A percentile compares a stretch with the other conserved stretches of the same genome.
Conservation (phyloP, 2,888 invertebrate species). For the Synergus japonicus region DNA sequence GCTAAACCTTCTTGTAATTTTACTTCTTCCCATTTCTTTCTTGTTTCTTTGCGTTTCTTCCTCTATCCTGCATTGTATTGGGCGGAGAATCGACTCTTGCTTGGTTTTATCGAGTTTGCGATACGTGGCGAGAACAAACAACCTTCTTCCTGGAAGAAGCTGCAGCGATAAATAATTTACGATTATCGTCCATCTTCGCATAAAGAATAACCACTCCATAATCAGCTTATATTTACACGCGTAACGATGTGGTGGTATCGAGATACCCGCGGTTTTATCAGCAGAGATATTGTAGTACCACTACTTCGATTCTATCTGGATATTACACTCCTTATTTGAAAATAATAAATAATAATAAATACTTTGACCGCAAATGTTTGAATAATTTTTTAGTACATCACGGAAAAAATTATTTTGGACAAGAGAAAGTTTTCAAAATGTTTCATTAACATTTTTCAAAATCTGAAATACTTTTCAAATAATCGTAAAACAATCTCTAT, state of each 20-base stretch:
- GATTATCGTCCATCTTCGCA: neutral
- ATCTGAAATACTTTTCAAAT: no score
- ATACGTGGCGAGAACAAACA: constrained; percentile 26
- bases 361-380: no score
- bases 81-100: neutral
- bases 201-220: neutral
- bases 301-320: neutral
- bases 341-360: no score
- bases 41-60: neutral
- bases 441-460: no score
- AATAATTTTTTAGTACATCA: no score
- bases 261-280: neutral
- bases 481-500: no score
- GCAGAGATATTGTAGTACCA: neutral
- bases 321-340: no score
- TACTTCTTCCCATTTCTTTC: neutral
- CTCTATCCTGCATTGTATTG: neutral
- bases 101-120: constrained; percentile 12
- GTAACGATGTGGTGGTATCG: neutral
- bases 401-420: no score
- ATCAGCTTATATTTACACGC: neutral
- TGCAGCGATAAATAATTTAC: constrained; percentile 14
- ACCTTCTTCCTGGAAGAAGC: constrained; percentile 20
- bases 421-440: no score
- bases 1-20: neutral